These are phyloP conservation scores for Parotocinclus haroldoi DNA, from an alignment of 2,797 vertebrate genomes.

Conservation along the genomic window DNA sequence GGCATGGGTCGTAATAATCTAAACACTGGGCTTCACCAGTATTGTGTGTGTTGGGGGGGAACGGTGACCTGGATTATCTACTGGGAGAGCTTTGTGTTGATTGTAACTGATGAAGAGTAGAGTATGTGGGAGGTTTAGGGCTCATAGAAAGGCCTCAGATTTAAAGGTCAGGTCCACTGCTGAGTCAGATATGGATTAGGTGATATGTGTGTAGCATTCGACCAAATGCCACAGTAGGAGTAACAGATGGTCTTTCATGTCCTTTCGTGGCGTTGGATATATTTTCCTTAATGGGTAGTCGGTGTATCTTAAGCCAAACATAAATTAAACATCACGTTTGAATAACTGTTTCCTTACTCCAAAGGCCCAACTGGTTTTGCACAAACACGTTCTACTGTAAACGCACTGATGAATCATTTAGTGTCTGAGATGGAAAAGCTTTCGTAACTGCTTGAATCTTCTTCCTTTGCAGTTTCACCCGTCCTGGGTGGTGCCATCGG, in stretches of 20 bases:
- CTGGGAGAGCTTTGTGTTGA: constrained; percentile 23
- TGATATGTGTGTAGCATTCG: constrained; percentile 3
- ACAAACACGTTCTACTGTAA: too few species aligned
- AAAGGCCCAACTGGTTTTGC: too few species aligned
- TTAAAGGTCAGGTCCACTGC: constrained; percentile 18
- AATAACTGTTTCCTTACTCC: too few species aligned
- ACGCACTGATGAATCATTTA: too few species aligned
- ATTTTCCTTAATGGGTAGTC: too few species aligned
- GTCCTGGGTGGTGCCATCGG: too few species aligned
- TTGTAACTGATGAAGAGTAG: constrained; percentile 33
- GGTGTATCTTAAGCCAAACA: too few species aligned
- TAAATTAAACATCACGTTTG: too few species aligned
- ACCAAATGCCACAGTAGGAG: background rate
- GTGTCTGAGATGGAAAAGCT: too few species aligned
- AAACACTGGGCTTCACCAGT: constrained; percentile 35
- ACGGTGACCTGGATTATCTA: constrained; percentile 21
- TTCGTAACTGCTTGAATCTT: too few species aligned
- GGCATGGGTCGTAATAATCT: constrained; percentile 45
- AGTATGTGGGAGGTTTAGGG: constrained; percentile 11
- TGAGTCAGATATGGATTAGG: background rate
- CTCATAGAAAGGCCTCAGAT: constrained; percentile 13
- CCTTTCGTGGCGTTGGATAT: too few species aligned
- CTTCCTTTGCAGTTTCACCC: too few species aligned
- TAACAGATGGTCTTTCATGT: background rate
- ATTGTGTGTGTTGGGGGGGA: constrained; percentile 19